These are phyloP conservation scores for Dendronephthya gigantea DNA, from an alignment of 64 coral and sea anemone species.

Conservation along the genomic window DNA sequence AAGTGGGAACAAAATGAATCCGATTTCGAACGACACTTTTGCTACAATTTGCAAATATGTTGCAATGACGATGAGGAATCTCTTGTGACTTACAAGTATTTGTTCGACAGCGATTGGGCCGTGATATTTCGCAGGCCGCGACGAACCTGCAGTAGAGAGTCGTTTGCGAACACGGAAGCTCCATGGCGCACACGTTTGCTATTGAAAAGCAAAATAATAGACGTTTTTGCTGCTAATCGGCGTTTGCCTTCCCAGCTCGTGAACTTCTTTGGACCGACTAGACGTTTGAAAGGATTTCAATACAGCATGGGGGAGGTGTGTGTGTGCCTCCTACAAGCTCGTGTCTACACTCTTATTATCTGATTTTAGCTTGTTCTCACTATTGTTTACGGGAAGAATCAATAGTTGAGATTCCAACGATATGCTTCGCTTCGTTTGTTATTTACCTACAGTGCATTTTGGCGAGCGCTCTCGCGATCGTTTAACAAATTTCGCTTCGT, in stretches of 20 bases:
- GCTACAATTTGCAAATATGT: neutral
- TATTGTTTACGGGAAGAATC: slow-evolving; percentile 21
- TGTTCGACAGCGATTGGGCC: neutral
- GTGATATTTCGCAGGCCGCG: slow-evolving; percentile 2
- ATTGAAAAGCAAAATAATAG: slow-evolving; percentile 15
- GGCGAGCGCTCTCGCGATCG: neutral
- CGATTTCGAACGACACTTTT: neutral
- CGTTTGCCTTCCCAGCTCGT: neutral
- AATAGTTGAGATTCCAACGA: slow-evolving; percentile 23
- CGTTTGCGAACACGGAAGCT: neutral
- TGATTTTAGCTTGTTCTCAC: neutral
- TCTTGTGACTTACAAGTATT: neutral
- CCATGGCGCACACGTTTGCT: neutral
- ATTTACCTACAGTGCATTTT: neutral
- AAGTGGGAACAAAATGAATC: neutral
- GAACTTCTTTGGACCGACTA: neutral
- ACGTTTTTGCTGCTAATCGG: neutral
- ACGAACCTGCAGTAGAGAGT: neutral
- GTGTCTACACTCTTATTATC: slow-evolving; percentile 13
- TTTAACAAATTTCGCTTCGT: neutral
- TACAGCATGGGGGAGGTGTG: neutral
- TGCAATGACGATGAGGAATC: neutral
- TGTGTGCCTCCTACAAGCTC: neutral
- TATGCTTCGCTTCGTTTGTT: slow-evolving; percentile 15
- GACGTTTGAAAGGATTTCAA: neutral